phyloP scores from a whole-genome alignment of 2,113 vertebrate species.

The Cervus canadensis region DNA sequence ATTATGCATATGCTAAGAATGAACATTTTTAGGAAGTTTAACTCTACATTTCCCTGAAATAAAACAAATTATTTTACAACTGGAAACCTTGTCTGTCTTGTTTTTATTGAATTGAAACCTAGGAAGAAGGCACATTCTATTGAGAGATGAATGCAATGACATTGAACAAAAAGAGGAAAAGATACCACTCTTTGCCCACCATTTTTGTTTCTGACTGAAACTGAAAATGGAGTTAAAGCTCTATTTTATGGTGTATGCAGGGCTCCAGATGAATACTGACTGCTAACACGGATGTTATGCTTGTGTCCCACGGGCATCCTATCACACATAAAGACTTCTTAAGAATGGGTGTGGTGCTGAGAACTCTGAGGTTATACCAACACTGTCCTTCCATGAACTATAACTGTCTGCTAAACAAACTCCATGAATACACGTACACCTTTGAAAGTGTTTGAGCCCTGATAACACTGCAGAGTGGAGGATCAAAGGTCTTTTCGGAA shows the following conservation, averaged over 20 bases:
- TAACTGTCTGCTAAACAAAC: slow-evolving; percentile 51
- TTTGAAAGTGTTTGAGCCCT: slow-evolving; percentile 45
- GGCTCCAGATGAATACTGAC: slow-evolving; percentile 55
- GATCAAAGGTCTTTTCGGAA: slow-evolving; percentile 58
- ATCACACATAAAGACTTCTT: slow-evolving; percentile 11
- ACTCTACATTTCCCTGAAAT: background rate
- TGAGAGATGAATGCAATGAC: slow-evolving; percentile 29
- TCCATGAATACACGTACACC: background rate
- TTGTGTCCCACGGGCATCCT: background rate
- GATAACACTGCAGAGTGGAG: background rate
- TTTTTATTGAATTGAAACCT: slow-evolving; percentile 42
- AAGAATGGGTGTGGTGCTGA: slow-evolving; percentile 27
- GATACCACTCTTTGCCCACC: slow-evolving; percentile 23
- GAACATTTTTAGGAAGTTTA: background rate
- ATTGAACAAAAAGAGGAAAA: slow-evolving; percentile 54
- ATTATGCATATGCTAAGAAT: slow-evolving; percentile 3
- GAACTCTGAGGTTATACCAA: slow-evolving; percentile 9
- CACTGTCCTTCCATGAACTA: slow-evolving; percentile 32
- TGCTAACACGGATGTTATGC: slow-evolving; percentile 12
- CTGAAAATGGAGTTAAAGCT: slow-evolving; percentile 57
- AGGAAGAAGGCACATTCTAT: background rate
- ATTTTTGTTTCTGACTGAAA: slow-evolving; percentile 52
- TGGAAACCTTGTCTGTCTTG: background rate
- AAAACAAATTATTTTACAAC: slow-evolving; percentile 20
- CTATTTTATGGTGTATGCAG: slow-evolving; percentile 64